Percentiles rank a stretch among this genome's conserved stretches.
phyloP scores from a whole-genome alignment of 2,797 vertebrate genomes.

The Miichthys miiuy region DNA sequence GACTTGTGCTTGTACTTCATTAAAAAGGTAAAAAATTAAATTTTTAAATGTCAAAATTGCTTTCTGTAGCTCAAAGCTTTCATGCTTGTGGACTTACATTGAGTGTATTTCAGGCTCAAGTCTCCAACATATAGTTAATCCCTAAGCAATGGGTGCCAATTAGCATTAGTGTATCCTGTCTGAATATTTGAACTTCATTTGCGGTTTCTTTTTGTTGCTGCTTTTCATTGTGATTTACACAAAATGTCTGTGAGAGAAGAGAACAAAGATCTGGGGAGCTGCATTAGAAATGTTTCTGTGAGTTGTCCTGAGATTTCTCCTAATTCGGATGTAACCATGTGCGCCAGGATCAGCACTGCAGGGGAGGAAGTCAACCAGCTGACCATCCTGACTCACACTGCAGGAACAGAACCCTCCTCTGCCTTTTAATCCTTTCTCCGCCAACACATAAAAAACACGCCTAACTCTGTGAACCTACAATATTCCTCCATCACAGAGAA shows the following conservation, averaged over 20 bases:
- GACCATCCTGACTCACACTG: constrained; percentile 49
- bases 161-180: too few relatives aligned
- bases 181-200: not conserved
- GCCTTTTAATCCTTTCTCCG: constrained; percentile 5
- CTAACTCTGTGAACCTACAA: not conserved
- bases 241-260: not conserved
- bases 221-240: not conserved
- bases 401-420: constrained; percentile 26
- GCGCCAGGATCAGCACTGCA: constrained; percentile 25
- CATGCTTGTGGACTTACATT: not conserved
- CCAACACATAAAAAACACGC: constrained; percentile 18
- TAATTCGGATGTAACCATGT: constrained; percentile 15
- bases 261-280: not conserved
- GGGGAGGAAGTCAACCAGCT: constrained; percentile 33
- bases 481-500: not conserved
- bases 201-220: not conserved
- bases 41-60: not conserved
- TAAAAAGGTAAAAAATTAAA: not conserved
- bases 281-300: not conserved
- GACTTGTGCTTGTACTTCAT: not conserved
- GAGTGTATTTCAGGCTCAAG: not conserved
- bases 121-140: not conserved
- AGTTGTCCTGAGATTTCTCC: not conserved
- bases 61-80: not conserved
- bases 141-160: not conserved